Evolutionary conservation across 2,888 invertebrate species (phyloP), one percentile per base, ranked within the genome.

Genomic region (Bursaphelenchus okinawaensis): DNA sequence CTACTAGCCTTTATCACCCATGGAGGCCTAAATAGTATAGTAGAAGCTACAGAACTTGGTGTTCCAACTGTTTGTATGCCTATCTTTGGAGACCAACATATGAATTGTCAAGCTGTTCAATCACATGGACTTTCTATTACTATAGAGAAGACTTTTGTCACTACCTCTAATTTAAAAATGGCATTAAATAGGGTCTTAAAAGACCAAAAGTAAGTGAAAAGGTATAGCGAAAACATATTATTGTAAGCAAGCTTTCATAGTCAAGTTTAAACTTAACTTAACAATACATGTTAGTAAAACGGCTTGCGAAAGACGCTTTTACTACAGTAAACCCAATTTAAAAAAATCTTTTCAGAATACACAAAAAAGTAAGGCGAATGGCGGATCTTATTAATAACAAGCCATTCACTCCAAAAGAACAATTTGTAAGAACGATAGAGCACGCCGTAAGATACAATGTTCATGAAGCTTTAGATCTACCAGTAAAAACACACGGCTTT

Each of bases 1-100:
- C 16, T 55, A 0, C 57, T 68, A 7, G 66, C 61, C 4, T 69
- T 66, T 51, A 29, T 66, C 26, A 69, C 66, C 16, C 66, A 66
- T 23, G 66, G 58, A n/a, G 66, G 66, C 23, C 29, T 66, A 54
- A 65, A 65, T 28, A 52, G 52, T 12, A 19, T 65, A 8, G 16
- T 20, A 19, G 65, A 65, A 51, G 16, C 24, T 0, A 51, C 52
- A 3, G 31, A 50, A 51, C 22, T 12, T 7, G 65, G 65, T 12
- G 40, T 67, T 7, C 65, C 67, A 7, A 8, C 50, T 16, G 8
- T 65, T 24, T 65, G 66, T 19, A 3, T 40, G 6, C 40, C 40
- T 6, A 12, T 40, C 6, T 40, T 12, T 6, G n/a, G n/a, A 3
- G 40, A 40, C 40, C 40, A 40, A 40, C 16, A 12, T 16, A 12